phyloP scores from a whole-genome alignment of 2,113 vertebrate genomes.

The Bubalus kerabau region DNA sequence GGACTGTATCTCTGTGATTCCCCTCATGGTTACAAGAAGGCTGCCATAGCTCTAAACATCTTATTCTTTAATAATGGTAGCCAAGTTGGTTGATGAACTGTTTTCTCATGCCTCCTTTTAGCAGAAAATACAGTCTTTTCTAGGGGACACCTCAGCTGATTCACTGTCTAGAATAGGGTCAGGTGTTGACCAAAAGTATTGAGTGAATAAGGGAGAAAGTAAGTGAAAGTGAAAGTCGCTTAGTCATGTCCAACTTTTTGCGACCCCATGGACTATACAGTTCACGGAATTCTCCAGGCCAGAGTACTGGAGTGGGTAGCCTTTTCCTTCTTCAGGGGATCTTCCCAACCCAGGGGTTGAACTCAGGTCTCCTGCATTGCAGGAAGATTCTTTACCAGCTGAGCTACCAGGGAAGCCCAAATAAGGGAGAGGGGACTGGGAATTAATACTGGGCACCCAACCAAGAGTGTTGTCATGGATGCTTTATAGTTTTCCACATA shows the following conservation, averaged over 20 bases:
- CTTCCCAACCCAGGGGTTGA: not conserved
- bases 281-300: not conserved
- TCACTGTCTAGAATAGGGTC: not conserved
- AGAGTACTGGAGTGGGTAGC: not conserved
- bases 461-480: not conserved
- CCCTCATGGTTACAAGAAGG: not conserved
- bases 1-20: not conserved
- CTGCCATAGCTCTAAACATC: not conserved
- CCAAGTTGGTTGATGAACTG: not conserved
- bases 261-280: not conserved
- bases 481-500: not conserved
- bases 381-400: not conserved
- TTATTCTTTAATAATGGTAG: slow-evolving; percentile 8
- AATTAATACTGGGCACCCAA: not conserved
- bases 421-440: not conserved
- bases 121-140: not conserved
- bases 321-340: not conserved
- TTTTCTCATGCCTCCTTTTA: not conserved
- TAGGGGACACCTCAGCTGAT: not conserved
- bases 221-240: not conserved
- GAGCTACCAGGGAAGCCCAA: not conserved
- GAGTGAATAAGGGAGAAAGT: not conserved
- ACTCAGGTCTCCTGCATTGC: not conserved
- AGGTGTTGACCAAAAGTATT: not conserved
- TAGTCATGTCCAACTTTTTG: not conserved